Evolutionary conservation across 2,113 vertebrate genomes (phyloP).

Genomic region (Periophthalmus modestus): DNA sequence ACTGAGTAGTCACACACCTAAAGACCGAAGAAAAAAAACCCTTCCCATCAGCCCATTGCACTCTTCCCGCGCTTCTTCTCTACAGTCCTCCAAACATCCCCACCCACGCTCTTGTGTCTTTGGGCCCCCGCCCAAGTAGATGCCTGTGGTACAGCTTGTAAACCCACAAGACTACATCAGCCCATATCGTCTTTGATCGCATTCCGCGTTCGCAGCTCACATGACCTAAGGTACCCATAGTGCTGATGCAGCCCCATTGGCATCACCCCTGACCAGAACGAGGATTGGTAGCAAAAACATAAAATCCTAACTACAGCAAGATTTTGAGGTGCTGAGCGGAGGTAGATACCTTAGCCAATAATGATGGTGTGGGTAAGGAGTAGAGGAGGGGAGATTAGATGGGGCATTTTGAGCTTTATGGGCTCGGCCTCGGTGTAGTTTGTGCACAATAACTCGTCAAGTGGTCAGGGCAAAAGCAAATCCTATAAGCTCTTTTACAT

Average conservation of each 20-base stretch:
- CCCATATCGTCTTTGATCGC: slow-evolving; percentile 51
- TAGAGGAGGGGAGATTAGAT: background rate
- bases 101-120: background rate
- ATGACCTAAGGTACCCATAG: slow-evolving; percentile 45
- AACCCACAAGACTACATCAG: slow-evolving; percentile 57
- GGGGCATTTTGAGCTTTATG: slow-evolving; percentile 8
- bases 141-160: slow-evolving; percentile 41
- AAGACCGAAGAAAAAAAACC: background rate
- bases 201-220: slow-evolving; percentile 31
- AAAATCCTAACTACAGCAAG: slow-evolving; percentile 68
- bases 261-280: slow-evolving; percentile 40
- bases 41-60: background rate
- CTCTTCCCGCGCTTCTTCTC: slow-evolving; percentile 20
- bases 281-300: slow-evolving; percentile 29
- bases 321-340: slow-evolving; percentile 72
- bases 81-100: slow-evolving; percentile 15
- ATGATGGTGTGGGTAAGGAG: slow-evolving; percentile 55
- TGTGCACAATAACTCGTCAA: slow-evolving; percentile 48
- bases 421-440: slow-evolving; percentile 12
- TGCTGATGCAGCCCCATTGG: slow-evolving; percentile 69
- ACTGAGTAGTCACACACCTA: background rate
- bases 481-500: slow-evolving; percentile 28
- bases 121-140: slow-evolving; percentile 23
- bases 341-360: slow-evolving; percentile 70
- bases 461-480: slow-evolving; percentile 53